A percentile compares a stretch with the other conserved stretches of the same genome.
phyloP scores from a whole-genome alignment of 2,113 vertebrate genomes.

The Alces alces region DNA sequence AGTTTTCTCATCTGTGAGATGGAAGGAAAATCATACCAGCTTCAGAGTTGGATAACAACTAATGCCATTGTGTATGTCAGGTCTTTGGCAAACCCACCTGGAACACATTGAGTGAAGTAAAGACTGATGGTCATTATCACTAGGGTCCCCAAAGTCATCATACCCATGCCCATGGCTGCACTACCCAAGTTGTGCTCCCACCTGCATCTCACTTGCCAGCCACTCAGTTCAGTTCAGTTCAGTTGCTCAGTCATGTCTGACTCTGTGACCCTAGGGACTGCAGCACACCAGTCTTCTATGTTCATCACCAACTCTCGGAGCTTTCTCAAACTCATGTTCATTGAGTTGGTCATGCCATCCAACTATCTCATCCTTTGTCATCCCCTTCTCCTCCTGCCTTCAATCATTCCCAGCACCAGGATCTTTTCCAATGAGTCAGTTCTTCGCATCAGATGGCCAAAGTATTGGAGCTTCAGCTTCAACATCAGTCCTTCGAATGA shows the following conservation, averaged over 20 bases:
- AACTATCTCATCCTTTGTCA: background rate
- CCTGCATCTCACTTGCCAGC: background rate
- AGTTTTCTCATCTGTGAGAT: background rate
- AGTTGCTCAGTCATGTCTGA: no score
- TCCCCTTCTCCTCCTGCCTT: background rate
- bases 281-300: no score
- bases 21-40: background rate
- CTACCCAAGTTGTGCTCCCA: background rate
- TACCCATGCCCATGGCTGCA: background rate
- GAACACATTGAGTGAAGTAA: background rate
- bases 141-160: background rate
- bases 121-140: no score
- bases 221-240: no score
- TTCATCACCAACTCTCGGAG: no score
- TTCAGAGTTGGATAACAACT: no score
- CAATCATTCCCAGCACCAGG: background rate
- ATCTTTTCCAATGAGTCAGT: background rate
- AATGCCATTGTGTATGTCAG: fast-evolving
- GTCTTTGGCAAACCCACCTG: background rate
- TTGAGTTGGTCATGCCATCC: background rate
- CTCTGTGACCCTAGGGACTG: no score
- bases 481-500: background rate
- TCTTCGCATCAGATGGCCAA: background rate
- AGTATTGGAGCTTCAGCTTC: background rate
- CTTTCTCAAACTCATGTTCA: no score